Evolutionary conservation across 92 coral and sea anemone genomes (phyloP).

Genomic region (Palythoa grandiflora): DNA sequence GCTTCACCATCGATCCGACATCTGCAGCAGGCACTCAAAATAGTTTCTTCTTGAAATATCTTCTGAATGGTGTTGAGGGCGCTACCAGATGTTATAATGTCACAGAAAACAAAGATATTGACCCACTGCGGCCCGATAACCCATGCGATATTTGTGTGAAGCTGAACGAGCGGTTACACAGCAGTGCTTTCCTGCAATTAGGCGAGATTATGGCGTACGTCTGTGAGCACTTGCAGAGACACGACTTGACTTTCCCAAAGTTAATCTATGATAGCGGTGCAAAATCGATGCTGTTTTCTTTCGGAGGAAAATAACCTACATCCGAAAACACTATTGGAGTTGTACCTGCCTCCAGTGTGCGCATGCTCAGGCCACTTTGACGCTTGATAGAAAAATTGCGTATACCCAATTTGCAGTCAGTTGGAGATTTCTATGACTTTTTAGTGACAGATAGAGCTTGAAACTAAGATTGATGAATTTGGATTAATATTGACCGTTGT

Average conservation of each 20-base stretch:
- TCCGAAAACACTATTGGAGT: background rate
- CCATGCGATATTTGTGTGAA: slow-evolving; percentile 24
- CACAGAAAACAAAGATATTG: slow-evolving; percentile 21
- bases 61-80: slow-evolving; percentile 34
- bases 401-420: too few species aligned
- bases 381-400: too few species aligned
- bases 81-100: slow-evolving; percentile 33
- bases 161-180: slow-evolving; percentile 24
- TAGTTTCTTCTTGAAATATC: slow-evolving; percentile 32
- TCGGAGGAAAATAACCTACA: slow-evolving; percentile 16
- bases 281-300: slow-evolving; percentile 25
- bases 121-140: slow-evolving; percentile 37
- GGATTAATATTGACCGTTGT: too few species aligned
- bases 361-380: too few species aligned
- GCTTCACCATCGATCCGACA: slow-evolving; percentile 4
- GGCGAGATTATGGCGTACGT: slow-evolving; percentile 31
- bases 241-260: slow-evolving; percentile 23
- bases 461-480: too few species aligned
- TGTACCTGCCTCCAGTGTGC: too few species aligned
- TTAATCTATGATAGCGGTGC: slow-evolving; percentile 35
- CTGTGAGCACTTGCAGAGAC: slow-evolving; percentile 27
- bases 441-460: too few species aligned
- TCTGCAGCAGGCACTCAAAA: slow-evolving; percentile 7
- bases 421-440: too few species aligned
- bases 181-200: slow-evolving; percentile 9